Evolutionary conservation across 2,888 invertebrate species (phyloP), one percentile per base, ranked within the genome.

Genomic region (Idaea biselata): DNA sequence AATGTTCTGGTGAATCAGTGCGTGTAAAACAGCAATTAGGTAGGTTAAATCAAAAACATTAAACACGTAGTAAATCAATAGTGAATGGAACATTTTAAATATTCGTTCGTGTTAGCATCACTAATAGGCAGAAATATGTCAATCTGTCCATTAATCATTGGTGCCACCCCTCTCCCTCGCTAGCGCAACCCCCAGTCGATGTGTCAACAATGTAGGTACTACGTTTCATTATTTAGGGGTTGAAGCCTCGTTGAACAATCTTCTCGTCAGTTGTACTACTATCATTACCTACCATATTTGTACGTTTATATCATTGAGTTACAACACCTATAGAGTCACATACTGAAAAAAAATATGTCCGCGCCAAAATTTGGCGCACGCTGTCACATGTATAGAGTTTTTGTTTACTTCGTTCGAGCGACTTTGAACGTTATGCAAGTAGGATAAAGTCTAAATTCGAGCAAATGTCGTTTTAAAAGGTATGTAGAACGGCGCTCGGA

Each of bases 121-220:
- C 78, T 83, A 83, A 85, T 83, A 84, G 80, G 82, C 78, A 82
- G 77, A 80, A 76, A 84, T 79, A 81, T 80, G 78, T 85, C 84
- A 83, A 86, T 86, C 80, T 79, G 80, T 80, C 77, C 83, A 88
- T 88, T 87, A 88, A 88, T 89, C 86, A 89, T 84, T 76, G 73
- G 70, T 68, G 73, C 76, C 75, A 65, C 66, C 71, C 70, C 68
- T 65, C 61, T 64, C 60, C 63, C 66, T 66, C 63, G 64, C 60
- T 62, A 64, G 65, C 63, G 71, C 70, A 6, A 61, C 67, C 67
- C 69, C 73, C 71, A 68, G 71, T 73, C 77, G 74, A 74, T 74
- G 77, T 86, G 85, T 86, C 86, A 86, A 86, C 87, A 84, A 84
- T 84, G 25, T 25, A 25, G n/a, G 82, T 84, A 84, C 84, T 82